Evolutionary conservation across 2,113 vertebrate genomes (phyloP).

Genomic region (Colossoma macropomum): DNA sequence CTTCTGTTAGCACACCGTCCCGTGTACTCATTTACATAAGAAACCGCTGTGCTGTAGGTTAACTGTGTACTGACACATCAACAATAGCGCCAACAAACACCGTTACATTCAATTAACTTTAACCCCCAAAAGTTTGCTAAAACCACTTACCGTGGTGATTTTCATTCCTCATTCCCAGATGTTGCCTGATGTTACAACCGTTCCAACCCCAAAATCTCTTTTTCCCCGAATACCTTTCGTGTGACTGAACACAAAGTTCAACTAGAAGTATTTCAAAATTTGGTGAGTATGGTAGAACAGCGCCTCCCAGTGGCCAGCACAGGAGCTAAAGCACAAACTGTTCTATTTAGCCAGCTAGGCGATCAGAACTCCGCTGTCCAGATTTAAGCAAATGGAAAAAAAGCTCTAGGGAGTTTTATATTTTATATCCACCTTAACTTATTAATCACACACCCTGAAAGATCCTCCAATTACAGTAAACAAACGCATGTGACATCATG

Average conservation of each 20-base stretch:
- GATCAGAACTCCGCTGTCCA: no score
- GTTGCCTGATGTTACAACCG: background rate
- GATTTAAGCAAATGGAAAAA: no score
- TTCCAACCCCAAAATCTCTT: background rate
- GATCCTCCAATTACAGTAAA: no score
- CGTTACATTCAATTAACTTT: background rate
- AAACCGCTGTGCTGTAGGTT: background rate
- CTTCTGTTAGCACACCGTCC: background rate
- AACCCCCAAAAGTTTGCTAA: background rate
- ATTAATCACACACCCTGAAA: no score
- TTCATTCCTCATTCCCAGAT: conserved; percentile 19
- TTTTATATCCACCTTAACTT: no score
- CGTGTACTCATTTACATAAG: background rate
- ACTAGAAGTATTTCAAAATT: background rate
- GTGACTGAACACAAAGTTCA: conserved; percentile 44
- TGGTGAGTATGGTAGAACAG: background rate
- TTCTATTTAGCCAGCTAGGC: background rate
- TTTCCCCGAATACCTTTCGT: background rate
- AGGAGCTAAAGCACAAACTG: background rate
- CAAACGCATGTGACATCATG: no score
- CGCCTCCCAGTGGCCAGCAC: conserved; percentile 31
- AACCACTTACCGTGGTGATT: background rate
- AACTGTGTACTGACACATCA: background rate
- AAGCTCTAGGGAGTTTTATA: no score
- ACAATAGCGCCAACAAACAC: background rate